Evolutionary conservation across 1,140 invertebrate genomes (phyloP), one percentile per base, ranked within the genome.

Genomic region (Tribolium madens): DNA sequence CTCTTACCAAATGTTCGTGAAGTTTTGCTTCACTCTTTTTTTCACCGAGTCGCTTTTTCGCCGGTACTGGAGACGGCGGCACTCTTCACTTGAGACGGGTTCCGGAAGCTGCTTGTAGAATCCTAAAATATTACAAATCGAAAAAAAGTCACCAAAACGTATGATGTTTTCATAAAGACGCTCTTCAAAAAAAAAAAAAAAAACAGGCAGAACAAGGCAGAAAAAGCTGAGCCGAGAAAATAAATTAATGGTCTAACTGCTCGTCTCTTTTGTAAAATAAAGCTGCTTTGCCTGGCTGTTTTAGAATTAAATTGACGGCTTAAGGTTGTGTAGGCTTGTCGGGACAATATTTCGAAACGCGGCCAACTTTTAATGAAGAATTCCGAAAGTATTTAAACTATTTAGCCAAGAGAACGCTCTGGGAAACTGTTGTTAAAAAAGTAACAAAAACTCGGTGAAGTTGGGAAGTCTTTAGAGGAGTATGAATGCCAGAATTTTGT

Each of bases 1-100:
- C 12, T 87, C 88, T 89, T 82, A 93, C 92, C 92, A 91, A 81
- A 93, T 92, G 84, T 90, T 89, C 76, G 90, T 86, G 85, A 93
- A 94, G 85, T 92, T 92, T 83, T 93, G 90, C 80, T 91, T 90
- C 33, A 93, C 90, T 75, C 87, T 86, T 81, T 89, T 88, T 81
- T 92, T 91, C 69, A 91, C 88, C 47, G 89, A 89, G 82, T 92
- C 89, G 79, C 90, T 92, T 84, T 91, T 91, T 73, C 90, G 87
- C 70, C 91, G 86, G 83, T 91, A 91, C 78, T 91, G 89, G 75
- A 91, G 86, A 81, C 88, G 85, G 47, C 87, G 86, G 82, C 88
- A 89, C 77, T 89, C 87, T 78, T 89, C 88, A 21, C 86, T 88
- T 31, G 88, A 90, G 77, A 90, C 85, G 21, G 90, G 89, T 82